Percentiles rank a stretch among this genome's conserved stretches.
Evolutionary conservation across 2,888 invertebrate genomes (phyloP).

Genomic region (Eumerus sabulonum): DNA sequence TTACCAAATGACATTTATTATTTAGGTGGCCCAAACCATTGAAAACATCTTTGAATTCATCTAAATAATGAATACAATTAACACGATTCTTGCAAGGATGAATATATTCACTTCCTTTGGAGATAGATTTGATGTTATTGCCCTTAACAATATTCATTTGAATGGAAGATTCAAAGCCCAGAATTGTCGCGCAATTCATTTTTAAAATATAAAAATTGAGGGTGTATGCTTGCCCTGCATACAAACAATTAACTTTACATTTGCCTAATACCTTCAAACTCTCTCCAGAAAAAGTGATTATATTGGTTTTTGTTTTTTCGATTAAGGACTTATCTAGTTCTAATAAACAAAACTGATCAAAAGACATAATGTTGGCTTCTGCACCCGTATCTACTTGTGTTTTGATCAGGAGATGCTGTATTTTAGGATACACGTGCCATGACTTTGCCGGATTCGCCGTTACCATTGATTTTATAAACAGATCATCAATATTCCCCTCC

Average conservation of each 20-base stretch:
- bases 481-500: too few relatives aligned
- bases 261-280: neutral
- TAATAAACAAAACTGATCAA: neutral
- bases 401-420: neutral
- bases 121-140: too few relatives aligned
- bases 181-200: neutral
- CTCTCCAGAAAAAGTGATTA: neutral
- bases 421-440: neutral
- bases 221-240: neutral
- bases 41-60: neutral
- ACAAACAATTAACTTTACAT: constrained; percentile 1
- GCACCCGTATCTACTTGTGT: constrained; percentile 3
- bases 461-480: too few relatives aligned
- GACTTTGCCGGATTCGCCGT: neutral
- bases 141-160: too few relatives aligned
- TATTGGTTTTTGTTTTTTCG: constrained; percentile 1
- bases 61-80: neutral
- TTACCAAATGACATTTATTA: neutral
- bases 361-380: neutral
- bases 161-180: neutral
- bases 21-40: neutral
- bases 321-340: neutral
- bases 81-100: neutral
- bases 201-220: neutral
- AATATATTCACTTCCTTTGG: neutral